Conservation (phyloP, 2,113 vertebrate species). For the Ammodytes dubius region DNA sequence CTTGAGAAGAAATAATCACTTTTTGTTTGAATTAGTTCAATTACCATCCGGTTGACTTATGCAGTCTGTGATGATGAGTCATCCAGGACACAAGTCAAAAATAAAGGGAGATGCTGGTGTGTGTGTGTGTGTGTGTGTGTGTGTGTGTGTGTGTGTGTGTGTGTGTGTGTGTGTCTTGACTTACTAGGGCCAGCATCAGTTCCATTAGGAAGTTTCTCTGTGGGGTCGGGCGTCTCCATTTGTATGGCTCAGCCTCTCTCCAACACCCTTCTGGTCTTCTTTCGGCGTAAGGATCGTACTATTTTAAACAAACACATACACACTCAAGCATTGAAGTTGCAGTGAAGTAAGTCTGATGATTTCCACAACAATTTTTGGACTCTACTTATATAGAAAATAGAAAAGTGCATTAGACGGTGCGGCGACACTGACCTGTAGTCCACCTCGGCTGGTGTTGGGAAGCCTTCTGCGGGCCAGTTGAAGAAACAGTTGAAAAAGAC, state of each 20-base stretch:
- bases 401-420: neutral
- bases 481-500: constrained; percentile 91
- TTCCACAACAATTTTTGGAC: neutral
- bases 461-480: constrained; percentile 91
- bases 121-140: neutral
- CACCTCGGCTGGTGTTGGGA: constrained; percentile 89
- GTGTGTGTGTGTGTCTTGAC: constrained; percentile 49
- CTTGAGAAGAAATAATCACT: neutral
- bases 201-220: constrained; percentile 72
- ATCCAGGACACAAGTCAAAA: neutral
- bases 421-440: constrained; percentile 84
- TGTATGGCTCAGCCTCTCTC: constrained; percentile 82
- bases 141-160: neutral
- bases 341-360: neutral
- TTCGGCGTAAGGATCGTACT: constrained; percentile 82
- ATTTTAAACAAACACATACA: constrained; percentile 17
- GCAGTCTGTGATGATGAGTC: neutral
- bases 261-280: constrained; percentile 80
- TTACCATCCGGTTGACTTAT: neutral
- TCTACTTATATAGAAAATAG: neutral
- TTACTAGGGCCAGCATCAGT: constrained; percentile 71
- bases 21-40: neutral
- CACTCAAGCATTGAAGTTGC: neutral
- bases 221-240: constrained; percentile 68
- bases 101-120: too few species aligned